phyloP scores from a whole-genome alignment of 2,113 vertebrate species.

The Alligator mississippiensis region DNA sequence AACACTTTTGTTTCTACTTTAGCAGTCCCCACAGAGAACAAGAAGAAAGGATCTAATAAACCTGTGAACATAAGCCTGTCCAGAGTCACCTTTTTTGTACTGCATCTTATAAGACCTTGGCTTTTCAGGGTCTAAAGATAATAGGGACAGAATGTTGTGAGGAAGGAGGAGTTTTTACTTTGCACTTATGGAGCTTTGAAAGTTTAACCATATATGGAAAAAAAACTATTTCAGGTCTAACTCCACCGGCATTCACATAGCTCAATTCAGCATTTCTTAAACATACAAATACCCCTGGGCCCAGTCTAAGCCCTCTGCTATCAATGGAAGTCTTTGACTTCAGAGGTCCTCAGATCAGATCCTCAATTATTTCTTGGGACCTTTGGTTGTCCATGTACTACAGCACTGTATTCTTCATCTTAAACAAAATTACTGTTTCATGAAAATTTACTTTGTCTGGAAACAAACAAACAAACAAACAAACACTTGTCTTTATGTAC shows the following conservation, averaged over 20 bases:
- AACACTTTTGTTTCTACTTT: not conserved
- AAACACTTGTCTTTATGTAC: not conserved
- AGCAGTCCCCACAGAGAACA: not conserved
- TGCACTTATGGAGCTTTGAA: not conserved
- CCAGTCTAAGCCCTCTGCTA: not conserved
- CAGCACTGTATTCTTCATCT: not conserved
- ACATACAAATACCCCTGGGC: not conserved
- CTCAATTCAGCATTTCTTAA: not conserved
- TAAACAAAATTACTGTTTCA: not conserved
- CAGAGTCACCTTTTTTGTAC: not conserved
- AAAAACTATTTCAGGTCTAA: not conserved
- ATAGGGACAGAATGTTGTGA: not conserved
- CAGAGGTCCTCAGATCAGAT: not conserved
- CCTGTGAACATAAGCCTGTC: not conserved
- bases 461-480: not conserved
- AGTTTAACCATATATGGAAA: not conserved
- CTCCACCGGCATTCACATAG: not conserved
- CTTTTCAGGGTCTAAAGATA: not conserved
- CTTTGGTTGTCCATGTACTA: not conserved
- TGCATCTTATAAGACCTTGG: not conserved
- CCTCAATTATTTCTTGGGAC: rapidly evolving
- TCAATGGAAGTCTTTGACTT: rapidly evolving
- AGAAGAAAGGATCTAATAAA: not conserved
- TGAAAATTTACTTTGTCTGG: not conserved
- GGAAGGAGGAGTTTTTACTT: not conserved